Conservation (phyloP, 1,140 invertebrate species). For the Drosophila quadrilineata region DNA sequence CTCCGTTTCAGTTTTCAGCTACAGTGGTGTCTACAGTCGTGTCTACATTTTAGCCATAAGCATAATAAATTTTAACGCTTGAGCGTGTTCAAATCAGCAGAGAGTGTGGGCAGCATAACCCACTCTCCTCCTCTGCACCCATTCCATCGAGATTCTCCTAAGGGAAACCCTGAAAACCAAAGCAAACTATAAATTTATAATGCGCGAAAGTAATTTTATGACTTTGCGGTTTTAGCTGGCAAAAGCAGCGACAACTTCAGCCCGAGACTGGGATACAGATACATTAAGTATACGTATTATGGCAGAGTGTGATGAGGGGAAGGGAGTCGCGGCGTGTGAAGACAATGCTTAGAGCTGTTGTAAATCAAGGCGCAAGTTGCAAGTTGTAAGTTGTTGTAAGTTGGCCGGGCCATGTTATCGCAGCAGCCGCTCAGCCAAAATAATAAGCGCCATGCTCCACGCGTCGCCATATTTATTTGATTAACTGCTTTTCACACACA, state of each 20-base stretch:
- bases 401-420: conserved; percentile 61
- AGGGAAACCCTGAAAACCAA: conserved; percentile 35
- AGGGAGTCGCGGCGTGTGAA: conserved; percentile 38
- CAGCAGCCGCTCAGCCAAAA: conserved; percentile 65
- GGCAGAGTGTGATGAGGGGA: not conserved
- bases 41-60: conserved; percentile 56
- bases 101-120: too few species aligned
- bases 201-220: conserved; percentile 81
- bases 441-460: conserved; percentile 66
- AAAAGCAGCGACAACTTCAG: conserved; percentile 31
- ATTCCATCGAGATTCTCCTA: too few species aligned
- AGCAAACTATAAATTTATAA: conserved; percentile 80
- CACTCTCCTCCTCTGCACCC: not conserved
- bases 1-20: conserved; percentile 44
- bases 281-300: conserved; percentile 25
- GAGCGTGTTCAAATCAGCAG: conserved; percentile 47
- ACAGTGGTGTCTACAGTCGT: conserved; percentile 11
- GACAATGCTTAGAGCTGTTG: conserved; percentile 50
- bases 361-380: conserved; percentile 67
- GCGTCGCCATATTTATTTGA: conserved; percentile 79
- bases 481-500: conserved; percentile 65
- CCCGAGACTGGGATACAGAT: conserved; percentile 21
- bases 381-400: conserved; percentile 42
- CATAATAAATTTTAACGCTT: conserved; percentile 81
- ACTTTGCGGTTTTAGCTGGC: conserved; percentile 78